phyloP scores from a whole-genome alignment of 2,888 invertebrate species.

The Altica lythri region DNA sequence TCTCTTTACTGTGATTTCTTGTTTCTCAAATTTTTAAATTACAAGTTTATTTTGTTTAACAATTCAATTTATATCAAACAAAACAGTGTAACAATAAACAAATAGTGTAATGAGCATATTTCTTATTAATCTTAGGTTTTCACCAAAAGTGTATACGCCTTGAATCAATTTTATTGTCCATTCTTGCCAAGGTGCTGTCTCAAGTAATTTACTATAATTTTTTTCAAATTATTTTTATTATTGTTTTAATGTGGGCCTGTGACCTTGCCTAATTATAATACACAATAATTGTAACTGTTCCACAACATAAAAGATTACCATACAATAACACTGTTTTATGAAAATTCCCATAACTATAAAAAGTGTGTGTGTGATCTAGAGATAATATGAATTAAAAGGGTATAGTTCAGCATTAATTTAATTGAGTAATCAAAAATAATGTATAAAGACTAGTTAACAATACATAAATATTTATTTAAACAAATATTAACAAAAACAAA shows the following conservation, averaged over 20 bases:
- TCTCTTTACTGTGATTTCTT: too few species aligned
- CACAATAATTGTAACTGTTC: constrained; percentile 1
- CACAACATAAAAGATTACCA: constrained; percentile 2
- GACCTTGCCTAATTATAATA: constrained; percentile 6
- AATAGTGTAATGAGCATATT: background rate
- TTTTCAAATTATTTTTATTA: background rate
- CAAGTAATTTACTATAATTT: background rate
- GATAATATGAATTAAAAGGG: constrained; percentile 1
- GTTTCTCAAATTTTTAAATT: too few species aligned
- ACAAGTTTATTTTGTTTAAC: background rate
- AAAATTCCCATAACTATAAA: constrained; percentile 1
- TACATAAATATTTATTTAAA: background rate
- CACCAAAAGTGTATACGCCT: too few species aligned
- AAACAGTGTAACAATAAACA: background rate
- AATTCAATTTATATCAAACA: background rate
- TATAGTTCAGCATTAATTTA: constrained; percentile 2
- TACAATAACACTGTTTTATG: constrained; percentile 1
- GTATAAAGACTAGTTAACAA: background rate
- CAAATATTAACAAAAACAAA: background rate
- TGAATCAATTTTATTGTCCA: too few species aligned
- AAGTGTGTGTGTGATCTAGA: background rate
- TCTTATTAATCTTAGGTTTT: background rate
- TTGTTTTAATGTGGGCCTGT: constrained; percentile 3
- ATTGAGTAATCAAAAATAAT: background rate
- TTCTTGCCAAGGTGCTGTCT: background rate